A percentile compares a stretch with the other conserved stretches of the same genome.
These are phyloP conservation scores for Agonum fuliginosum DNA, from an alignment of 2,888 invertebrate genomes.

Conservation along the genomic window DNA sequence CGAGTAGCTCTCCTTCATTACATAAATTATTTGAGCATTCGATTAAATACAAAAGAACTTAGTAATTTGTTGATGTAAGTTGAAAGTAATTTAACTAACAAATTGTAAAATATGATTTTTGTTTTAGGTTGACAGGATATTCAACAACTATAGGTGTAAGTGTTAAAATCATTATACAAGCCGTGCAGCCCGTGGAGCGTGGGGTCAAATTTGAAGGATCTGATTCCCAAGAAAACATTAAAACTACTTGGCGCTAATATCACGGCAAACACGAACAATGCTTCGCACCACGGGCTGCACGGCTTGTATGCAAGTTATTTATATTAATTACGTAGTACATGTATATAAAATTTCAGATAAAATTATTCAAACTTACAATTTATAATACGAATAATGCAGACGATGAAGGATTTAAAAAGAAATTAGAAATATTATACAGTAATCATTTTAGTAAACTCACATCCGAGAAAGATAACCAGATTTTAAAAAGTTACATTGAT, in stretches of 20 bases:
- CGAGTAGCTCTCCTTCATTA: constrained; percentile 85
- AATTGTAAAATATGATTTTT: constrained; percentile 55
- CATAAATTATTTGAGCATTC: constrained; percentile 79
- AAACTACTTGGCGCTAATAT: too few species aligned
- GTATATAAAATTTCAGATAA: constrained; percentile 66
- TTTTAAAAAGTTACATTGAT: constrained; percentile 38
- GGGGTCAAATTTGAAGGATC: too few species aligned
- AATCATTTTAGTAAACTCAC: constrained; percentile 24
- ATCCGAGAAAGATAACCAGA: constrained; percentile 40
- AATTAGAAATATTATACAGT: constrained; percentile 45
- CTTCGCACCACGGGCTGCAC: too few species aligned
- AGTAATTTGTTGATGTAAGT: constrained; percentile 13
- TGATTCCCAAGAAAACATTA: too few species aligned
- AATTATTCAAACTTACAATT: constrained; percentile 67
- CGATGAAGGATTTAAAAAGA: constrained; percentile 2
- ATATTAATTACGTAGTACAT: too few species aligned
- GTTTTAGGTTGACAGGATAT: constrained; percentile 79
- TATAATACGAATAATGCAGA: constrained; percentile 64
- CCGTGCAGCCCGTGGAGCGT: too few species aligned
- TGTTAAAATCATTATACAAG: constrained; percentile 64
- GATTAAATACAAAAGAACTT: constrained; percentile 45
- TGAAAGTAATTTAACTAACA: not conserved
- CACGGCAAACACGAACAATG: too few species aligned
- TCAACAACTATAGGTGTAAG: constrained; percentile 81
- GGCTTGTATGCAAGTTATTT: constrained; percentile 42